Base-by-base conservation (phyloP, 2,888 invertebrate genomes). In the Drosophila basisetae region DNA sequence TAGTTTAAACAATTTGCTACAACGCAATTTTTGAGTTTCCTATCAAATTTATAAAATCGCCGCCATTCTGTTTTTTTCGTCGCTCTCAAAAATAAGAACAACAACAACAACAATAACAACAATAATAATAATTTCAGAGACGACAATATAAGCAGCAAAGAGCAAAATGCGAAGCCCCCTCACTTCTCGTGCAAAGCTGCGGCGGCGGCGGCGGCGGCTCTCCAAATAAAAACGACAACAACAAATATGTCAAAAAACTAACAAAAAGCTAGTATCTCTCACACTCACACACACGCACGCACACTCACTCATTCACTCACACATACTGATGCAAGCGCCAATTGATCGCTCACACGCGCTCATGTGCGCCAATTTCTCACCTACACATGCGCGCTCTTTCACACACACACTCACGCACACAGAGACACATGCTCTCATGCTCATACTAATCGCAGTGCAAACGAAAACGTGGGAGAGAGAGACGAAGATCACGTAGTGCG, bases 241-340 rank as follows among this genome's bases (percentile, higher is more conserved):
- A 76, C 87, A 83, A 86, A 86, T 80, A 89, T 84, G 90, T 87
- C n/a, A 88, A 87, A 89, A 88, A 89, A 70, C 83, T 72, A 83
- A 88, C 83, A 84, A 76, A 84, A 83, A 73, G 71, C 77, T 72
- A 68, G 80, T 68, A 68, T 82, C 77, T 78, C 73, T 65, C 60
- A 52, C 70, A 65, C 71, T 31, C 28, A 25, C 67, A 72, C 35
- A 54, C 4, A 9, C 16, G 25, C 9, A 4, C 68, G 50, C 56
- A 52, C 68, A 25, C 28, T 6, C 18, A 25, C 33, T 39, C 35
- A 13, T 13, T 33, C 60, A 58, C 52, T 22, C 71, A 54, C 31
- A 56, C 41, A 72, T 22, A 68, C 53, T 43, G 28, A 47, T 13
- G 58, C 61, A 79, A 83, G 82, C 83, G 88, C 73, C 89, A 85